These are phyloP conservation scores for Cepaea nemoralis DNA, from an alignment of 1,140 invertebrate species.

Conservation along the genomic window DNA sequence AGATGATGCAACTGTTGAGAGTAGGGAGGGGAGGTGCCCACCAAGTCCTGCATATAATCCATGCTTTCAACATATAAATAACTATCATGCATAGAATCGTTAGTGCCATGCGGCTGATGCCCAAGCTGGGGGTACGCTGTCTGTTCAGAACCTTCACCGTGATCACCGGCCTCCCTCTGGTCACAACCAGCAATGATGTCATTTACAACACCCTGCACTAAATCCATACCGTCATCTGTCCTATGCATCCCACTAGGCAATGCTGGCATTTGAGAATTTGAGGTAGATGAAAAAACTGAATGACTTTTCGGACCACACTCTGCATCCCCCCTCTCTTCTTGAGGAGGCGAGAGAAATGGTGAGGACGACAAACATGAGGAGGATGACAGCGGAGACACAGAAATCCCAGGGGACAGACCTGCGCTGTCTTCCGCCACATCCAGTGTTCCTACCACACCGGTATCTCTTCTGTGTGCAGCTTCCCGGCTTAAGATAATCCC, in stretches of 20 bases:
- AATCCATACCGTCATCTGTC: not conserved
- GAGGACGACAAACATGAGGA: not conserved
- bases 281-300: not conserved
- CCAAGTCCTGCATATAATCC: not conserved
- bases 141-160: not conserved
- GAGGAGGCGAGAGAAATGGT: not conserved
- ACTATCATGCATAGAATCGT: not conserved
- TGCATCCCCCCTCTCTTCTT: not conserved
- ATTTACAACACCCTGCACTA: not conserved
- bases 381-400: not conserved
- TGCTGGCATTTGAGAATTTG: not conserved
- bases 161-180: not conserved
- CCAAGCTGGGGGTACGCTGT: not conserved
- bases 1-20: not conserved
- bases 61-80: conserved; percentile 6
- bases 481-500: conserved; percentile 86
- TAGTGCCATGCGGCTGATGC: not conserved
- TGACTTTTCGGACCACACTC: not conserved
- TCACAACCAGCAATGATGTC: not conserved
- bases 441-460: not conserved
- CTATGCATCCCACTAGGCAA: not conserved
- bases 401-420: not conserved
- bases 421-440: not conserved
- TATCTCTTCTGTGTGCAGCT: conserved; percentile 53
- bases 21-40: not conserved